Evolutionary conservation across 2,888 invertebrate species (phyloP).

Genomic region (Bombylius discolor): DNA sequence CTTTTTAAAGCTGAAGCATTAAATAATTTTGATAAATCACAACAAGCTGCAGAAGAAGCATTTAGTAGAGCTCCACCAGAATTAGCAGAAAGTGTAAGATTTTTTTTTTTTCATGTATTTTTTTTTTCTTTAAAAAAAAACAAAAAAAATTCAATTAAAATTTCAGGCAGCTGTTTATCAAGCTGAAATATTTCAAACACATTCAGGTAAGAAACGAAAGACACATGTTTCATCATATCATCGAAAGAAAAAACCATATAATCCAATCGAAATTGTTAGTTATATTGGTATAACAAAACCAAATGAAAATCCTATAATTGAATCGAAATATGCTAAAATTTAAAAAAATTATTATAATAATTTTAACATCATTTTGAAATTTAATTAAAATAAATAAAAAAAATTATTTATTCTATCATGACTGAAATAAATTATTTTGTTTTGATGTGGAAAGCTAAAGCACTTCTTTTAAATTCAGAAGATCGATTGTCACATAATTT

Average conservation of each 20-base stretch:
- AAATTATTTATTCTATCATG: too few species aligned
- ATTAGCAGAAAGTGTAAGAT: constrained; percentile 9
- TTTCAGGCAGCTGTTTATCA: constrained; percentile 10
- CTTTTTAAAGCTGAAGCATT: constrained; percentile 9
- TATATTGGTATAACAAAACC: constrained; percentile 13
- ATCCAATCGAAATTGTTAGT: constrained; percentile 12
- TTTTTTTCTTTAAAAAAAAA: not conserved
- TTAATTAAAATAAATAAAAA: too few species aligned
- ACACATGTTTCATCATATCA: not conserved
- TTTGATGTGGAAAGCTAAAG: too few species aligned
- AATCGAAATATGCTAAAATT: too few species aligned
- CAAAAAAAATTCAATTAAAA: not conserved
- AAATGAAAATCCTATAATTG: not conserved
- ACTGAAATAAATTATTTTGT: too few species aligned
- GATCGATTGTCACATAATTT: too few species aligned
- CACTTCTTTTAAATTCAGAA: too few species aligned
- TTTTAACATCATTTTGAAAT: too few species aligned
- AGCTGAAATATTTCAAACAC: constrained; percentile 7
- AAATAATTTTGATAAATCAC: constrained; percentile 11
- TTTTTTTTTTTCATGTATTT: not conserved
- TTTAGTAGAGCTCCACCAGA: constrained; percentile 8
- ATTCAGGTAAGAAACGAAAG: not conserved
- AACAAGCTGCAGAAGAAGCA: constrained; percentile 13
- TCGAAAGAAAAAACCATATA: not conserved
- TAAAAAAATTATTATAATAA: too few species aligned